These are phyloP conservation scores for Scaptomyza flava DNA, from an alignment of 2,888 invertebrate species.

Conservation along the genomic window DNA sequence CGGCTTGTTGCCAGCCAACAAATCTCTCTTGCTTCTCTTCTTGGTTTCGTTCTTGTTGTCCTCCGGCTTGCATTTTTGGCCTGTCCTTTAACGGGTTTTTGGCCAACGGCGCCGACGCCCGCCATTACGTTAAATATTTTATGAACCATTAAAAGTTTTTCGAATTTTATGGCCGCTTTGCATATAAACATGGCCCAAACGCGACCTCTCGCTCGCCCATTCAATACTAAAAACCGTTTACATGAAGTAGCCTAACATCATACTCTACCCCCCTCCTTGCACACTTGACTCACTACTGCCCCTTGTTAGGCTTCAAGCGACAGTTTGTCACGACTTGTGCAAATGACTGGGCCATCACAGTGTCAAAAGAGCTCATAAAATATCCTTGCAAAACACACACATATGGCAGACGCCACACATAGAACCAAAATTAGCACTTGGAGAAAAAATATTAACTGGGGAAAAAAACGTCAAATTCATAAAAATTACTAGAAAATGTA, in stretches of 20 bases:
- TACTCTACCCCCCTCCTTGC: background rate
- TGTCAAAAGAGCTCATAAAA: slow-evolving; percentile 77
- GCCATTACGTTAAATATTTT: slow-evolving; percentile 80
- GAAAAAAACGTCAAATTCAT: too few relatives aligned
- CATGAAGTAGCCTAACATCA: slow-evolving; percentile 11
- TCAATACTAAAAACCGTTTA: slow-evolving; percentile 33
- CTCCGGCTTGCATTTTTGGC: slow-evolving; percentile 38
- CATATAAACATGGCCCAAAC: slow-evolving; percentile 61
- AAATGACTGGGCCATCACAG: slow-evolving; percentile 76
- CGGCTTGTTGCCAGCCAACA: slow-evolving; percentile 75
- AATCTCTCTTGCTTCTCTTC: slow-evolving; percentile 51
- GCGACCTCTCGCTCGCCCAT: slow-evolving; percentile 43
- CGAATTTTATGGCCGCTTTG: slow-evolving; percentile 80
- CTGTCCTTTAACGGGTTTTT: slow-evolving; percentile 74
- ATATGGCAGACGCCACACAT: background rate
- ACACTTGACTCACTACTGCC: background rate
- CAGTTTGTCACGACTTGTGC: slow-evolving; percentile 74
- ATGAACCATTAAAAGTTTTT: slow-evolving; percentile 80
- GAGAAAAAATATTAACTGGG: background rate
- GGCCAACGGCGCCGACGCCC: slow-evolving; percentile 26
- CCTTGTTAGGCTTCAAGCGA: slow-evolving; percentile 5
- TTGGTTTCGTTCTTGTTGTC: slow-evolving; percentile 19
- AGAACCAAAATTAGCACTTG: background rate
- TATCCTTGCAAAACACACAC: slow-evolving; percentile 51
- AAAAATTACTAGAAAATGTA: too few relatives aligned